Percentiles rank a stretch among this genome's conserved stretches.
These are phyloP conservation scores for Erythrolamprus reginae DNA, from an alignment of 2,113 vertebrate genomes.

Conservation along the genomic window DNA sequence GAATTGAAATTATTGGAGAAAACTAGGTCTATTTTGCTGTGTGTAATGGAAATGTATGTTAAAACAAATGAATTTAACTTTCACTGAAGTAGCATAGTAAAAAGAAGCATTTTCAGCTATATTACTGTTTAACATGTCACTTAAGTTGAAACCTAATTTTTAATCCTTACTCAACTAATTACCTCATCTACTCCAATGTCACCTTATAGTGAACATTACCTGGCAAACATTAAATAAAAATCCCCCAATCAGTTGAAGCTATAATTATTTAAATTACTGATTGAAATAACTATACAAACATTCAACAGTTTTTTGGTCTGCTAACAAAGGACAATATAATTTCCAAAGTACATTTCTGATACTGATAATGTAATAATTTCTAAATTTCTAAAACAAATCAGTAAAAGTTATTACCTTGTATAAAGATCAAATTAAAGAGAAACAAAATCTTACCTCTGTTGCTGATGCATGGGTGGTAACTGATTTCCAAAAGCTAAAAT, in stretches of 20 bases:
- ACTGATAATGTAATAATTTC: background rate
- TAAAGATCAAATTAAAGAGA: background rate
- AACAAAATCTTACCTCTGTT: slow-evolving; percentile 76
- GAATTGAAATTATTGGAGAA: background rate
- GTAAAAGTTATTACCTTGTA: background rate
- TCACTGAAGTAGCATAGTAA: background rate
- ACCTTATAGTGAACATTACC: background rate
- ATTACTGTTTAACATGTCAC: background rate
- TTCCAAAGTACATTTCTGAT: background rate
- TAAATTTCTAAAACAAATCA: background rate
- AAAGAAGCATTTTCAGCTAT: background rate
- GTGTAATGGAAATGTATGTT: background rate
- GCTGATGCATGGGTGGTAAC: slow-evolving; percentile 88
- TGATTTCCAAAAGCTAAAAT: slow-evolving; percentile 82
- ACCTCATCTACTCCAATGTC: background rate
- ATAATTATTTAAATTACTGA: background rate
- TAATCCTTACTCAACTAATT: background rate
- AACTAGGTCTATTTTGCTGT: background rate
- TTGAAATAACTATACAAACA: background rate
- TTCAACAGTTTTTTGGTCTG: background rate
- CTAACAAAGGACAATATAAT: background rate
- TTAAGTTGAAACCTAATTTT: background rate
- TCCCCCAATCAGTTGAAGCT: background rate
- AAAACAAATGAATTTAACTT: background rate
- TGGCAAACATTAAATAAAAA: background rate